phyloP scores from a whole-genome alignment of 2,113 vertebrate species.

The Protomyctophum bolini region DNA sequence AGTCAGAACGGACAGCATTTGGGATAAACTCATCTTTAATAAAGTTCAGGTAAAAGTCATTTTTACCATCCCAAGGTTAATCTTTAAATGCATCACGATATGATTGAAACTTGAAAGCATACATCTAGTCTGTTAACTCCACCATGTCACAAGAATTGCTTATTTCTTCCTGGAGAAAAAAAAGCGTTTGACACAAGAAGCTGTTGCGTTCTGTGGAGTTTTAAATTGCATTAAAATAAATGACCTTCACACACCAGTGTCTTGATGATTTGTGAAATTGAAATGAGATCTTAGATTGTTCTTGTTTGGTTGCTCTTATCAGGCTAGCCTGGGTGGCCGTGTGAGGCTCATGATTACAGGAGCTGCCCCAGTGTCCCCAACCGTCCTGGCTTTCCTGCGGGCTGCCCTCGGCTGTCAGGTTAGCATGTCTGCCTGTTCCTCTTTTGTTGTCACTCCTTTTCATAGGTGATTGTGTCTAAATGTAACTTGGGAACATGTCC shows the following conservation, averaged over 20 bases:
- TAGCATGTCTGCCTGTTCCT: constrained; percentile 36
- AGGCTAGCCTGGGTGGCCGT: constrained; percentile 92
- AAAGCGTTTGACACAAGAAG: too few species aligned
- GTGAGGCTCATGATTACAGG: constrained; percentile 93
- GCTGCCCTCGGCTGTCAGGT: constrained; percentile 96
- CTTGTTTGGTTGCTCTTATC: constrained; percentile 24
- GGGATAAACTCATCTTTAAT: constrained; percentile 95
- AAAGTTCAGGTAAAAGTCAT: constrained; percentile 90
- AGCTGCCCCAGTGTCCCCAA: constrained; percentile 92
- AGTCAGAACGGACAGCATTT: constrained; percentile 91
- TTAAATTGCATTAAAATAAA: too few species aligned
- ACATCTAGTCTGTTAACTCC: too few species aligned
- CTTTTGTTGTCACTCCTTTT: constrained; percentile 8
- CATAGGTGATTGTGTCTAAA: background rate
- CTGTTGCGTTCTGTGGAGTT: too few species aligned
- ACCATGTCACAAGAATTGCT: too few species aligned
- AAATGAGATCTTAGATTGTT: background rate
- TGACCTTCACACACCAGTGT: background rate
- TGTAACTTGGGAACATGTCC: background rate
- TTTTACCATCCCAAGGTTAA: background rate
- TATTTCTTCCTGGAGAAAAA: too few species aligned
- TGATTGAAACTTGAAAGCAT: too few species aligned
- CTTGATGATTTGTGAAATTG: background rate
- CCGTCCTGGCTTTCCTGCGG: constrained; percentile 91
- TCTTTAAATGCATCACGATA: too few species aligned